Base-by-base conservation (phyloP, 2,888 invertebrate genomes). In the Crepidodera aurea region DNA sequence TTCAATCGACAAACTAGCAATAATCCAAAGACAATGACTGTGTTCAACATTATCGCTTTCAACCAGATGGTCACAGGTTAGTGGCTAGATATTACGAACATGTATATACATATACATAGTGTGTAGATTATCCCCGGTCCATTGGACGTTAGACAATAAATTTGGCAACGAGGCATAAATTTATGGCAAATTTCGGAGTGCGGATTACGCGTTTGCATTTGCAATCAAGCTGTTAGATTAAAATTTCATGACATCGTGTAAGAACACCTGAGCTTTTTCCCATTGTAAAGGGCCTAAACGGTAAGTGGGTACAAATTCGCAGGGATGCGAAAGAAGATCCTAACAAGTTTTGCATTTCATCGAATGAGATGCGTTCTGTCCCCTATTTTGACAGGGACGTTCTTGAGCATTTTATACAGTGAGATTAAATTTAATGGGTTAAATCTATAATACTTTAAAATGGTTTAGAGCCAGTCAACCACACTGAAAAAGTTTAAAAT, bases 261-360 rank as follows among this genome's bases (percentile, higher is more conserved):
- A 61, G 58, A 60, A 60, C 71, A 71, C 69, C 71, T 71, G 69
- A 66, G 71, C 67, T 69, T 69, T 63, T 67, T 62, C 65, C 60
- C 62, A 64, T 48, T 60, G 62, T 60, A 42, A 55, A 64, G 59
- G 51, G 60, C 58, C 42, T 48, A 58, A 56, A 60, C 65, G 51
- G 59, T 66, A 61, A 65, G 64, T 66, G 64, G 42, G 57, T 60
- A 66, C 65, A 54, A 64, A 64, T 65, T 68, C 62, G 60, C 54
- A 44, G 58, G 62, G 39, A 16, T 27, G 37, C 48, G 37, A 25
- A 60, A 42, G 48, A 12, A 22, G 39, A 50, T 64, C 39, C 60
- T 53, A 54, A 60, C 46, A 60, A 37, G 44, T 53, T 55, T 58
- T 54, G 51, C 54, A 64, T 64, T 60, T 55, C 46, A 51, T 25